These are phyloP conservation scores for Toxonevra muliebris DNA, from an alignment of 2,888 invertebrate species.

Conservation along the genomic window DNA sequence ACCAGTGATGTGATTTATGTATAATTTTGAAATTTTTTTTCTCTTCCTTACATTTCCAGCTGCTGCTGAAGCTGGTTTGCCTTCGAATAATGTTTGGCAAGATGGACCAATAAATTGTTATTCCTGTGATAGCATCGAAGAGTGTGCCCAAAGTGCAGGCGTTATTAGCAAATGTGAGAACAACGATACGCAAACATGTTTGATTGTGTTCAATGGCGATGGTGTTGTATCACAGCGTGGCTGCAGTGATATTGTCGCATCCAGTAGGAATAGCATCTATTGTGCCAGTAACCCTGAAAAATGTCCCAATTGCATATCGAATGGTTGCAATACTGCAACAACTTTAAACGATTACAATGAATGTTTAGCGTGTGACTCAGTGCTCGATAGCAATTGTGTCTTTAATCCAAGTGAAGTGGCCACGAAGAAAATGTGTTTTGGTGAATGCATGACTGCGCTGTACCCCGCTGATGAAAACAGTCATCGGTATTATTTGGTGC, in stretches of 20 bases:
- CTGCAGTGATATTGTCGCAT: conserved; percentile 44
- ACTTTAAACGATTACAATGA: conserved; percentile 32
- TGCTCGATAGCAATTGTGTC: conserved; percentile 34
- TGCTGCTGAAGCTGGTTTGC: conserved; percentile 16
- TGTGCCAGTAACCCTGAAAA: conserved; percentile 35
- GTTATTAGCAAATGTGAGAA: conserved; percentile 43
- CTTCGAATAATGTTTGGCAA: conserved; percentile 39
- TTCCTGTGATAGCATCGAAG: conserved; percentile 42
- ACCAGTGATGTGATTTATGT: no score
- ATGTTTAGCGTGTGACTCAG: conserved; percentile 40
- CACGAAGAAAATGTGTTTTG: conserved; percentile 31
- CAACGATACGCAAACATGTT: conserved; percentile 48
- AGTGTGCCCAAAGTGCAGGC: conserved; percentile 45
- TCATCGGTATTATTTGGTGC: conserved; percentile 35
- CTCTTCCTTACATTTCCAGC: conserved; percentile 11
- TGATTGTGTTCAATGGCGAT: conserved; percentile 45
- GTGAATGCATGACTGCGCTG: conserved; percentile 40
- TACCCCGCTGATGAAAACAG: conserved; percentile 22
- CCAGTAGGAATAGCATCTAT: conserved; percentile 15
- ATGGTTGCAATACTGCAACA: conserved; percentile 40
- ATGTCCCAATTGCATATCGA: conserved; percentile 41
- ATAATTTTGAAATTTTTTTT: no score
- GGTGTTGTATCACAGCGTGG: conserved; percentile 50
- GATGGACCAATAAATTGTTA: conserved; percentile 53
- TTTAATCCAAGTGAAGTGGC: conserved; percentile 26